Evolutionary conservation across 2,797 vertebrate genomes (phyloP).

Genomic region (Scolopax rusticola): DNA sequence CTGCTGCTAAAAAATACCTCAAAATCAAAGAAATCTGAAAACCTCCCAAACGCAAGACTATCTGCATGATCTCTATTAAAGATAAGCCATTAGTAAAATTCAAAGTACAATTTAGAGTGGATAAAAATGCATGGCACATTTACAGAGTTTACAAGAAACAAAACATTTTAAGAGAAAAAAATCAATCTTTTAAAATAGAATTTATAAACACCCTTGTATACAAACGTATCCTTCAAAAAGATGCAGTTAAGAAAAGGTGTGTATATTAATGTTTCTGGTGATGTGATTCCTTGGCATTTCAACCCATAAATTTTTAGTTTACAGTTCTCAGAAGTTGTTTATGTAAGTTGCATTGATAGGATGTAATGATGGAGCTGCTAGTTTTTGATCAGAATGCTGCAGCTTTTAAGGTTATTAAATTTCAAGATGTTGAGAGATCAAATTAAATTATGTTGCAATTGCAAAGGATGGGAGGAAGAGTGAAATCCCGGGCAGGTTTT

Average conservation of each 20-base stretch:
- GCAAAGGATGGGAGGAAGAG: neutral
- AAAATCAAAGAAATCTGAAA: neutral
- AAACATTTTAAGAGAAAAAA: neutral
- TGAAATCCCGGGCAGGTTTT: neutral
- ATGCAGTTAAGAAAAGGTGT: constrained; percentile 7
- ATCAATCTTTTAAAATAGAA: constrained; percentile 38
- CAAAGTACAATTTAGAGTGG: neutral
- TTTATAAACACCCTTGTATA: constrained; percentile 18
- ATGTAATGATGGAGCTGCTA: neutral
- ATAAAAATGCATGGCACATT: neutral
- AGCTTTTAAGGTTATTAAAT: constrained; percentile 40
- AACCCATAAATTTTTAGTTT: neutral
- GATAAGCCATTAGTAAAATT: constrained; percentile 54
- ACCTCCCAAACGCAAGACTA: neutral
- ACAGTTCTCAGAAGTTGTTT: neutral
- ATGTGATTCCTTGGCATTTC: neutral
- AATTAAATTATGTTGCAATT: constrained; percentile 19
- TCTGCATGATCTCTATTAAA: constrained; percentile 27
- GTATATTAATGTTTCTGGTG: constrained; percentile 2
- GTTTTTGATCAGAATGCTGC: constrained; percentile 14
- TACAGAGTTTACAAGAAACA: neutral
- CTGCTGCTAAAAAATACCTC: constrained; percentile 30
- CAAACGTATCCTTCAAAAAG: constrained; percentile 17
- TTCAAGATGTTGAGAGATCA: constrained; percentile 36
- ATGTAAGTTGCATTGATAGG: neutral